Conservation (phyloP, 2,888 invertebrate species). For the Byasa hedistus region DNA sequence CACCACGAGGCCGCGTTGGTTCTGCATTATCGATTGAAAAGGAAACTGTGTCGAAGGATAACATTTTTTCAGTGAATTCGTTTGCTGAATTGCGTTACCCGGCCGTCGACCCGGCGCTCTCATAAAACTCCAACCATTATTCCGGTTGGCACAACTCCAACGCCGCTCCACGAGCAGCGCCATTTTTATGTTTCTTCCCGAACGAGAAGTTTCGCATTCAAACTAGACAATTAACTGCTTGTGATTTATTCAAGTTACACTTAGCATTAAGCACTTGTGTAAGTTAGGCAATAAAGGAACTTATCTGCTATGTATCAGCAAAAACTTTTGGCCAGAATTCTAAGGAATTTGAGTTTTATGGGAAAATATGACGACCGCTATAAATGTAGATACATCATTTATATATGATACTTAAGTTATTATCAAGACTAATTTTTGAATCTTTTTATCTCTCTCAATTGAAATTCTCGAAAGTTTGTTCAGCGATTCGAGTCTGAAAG, state of each 20-base stretch:
- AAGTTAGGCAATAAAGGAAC: neutral
- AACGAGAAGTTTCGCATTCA: slow-evolving; percentile 4
- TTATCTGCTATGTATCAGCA: neutral
- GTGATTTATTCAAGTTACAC: slow-evolving; percentile 5
- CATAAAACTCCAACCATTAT: slow-evolving; percentile 3
- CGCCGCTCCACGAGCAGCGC: slow-evolving; percentile 5
- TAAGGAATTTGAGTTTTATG: no score
- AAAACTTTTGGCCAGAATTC: no score
- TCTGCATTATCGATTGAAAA: neutral
- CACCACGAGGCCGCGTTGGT: no score
- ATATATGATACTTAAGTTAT: no score
- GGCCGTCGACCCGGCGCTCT: slow-evolving; percentile 18
- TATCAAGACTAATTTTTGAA: no score
- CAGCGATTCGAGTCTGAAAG: no score
- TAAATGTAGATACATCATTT: no score
- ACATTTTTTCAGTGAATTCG: neutral
- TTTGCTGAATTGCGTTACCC: neutral
- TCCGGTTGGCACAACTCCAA: slow-evolving; percentile 24
- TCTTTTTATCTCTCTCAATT: no score
- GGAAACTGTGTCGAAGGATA: slow-evolving; percentile 9
- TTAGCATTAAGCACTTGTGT: neutral
- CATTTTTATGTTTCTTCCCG: slow-evolving; percentile 20
- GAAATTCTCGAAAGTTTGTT: no score
- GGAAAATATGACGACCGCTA: no score
- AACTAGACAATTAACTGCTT: slow-evolving; percentile 11